Evolutionary conservation across 2,888 invertebrate genomes (phyloP), one percentile per base, ranked within the genome.

Genomic region (Cheilosia vulpina): DNA sequence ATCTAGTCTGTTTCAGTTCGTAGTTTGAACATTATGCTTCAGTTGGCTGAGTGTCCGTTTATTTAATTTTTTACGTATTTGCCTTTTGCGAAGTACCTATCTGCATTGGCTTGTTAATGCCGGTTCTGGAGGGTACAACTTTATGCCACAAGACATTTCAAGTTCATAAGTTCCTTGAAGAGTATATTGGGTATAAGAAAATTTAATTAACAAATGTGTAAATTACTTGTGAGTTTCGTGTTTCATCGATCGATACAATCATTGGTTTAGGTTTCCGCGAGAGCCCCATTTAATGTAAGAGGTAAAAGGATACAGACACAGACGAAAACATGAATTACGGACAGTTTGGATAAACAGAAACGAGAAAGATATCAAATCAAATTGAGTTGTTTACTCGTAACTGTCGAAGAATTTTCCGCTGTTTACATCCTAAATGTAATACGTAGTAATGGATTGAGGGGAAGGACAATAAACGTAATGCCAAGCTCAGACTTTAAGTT

Each of bases 301-400:
- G 43, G 27, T 24, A 45, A 68, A 7, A 4, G 3, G 21, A 58
- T 60, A 68, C 76, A 76, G 43, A 31, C 68, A 65, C 15, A 62
- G 50, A 52, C 62, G 57, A 57, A 60, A 60, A 53, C 27, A 55
- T 31, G 27, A 72, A 60, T 34, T 55, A 63, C 45, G 34, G 41
- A 71, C 71, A 57, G 50, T 62, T 65, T 38, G 57, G 45, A 57
- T 71, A 78, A 71, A 78, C 71, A 71, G 76, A 71, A 52, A 50
- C 38, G 50, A 57, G 47, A 41, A 63, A 71, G 78, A 78, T 68
- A 76, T 68, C 58, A 78, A 69, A 65, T 71, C 57, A 57, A 78
- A 71, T 78, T 71, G 71, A 78, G 71, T 69, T 71, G 71, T 78
- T 71, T 78, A 50, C 63, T 58, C 57, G 50, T 27, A 65, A 43